Evolutionary conservation across 2,888 invertebrate species (phyloP).

Genomic region (Tetropium fuscum): DNA sequence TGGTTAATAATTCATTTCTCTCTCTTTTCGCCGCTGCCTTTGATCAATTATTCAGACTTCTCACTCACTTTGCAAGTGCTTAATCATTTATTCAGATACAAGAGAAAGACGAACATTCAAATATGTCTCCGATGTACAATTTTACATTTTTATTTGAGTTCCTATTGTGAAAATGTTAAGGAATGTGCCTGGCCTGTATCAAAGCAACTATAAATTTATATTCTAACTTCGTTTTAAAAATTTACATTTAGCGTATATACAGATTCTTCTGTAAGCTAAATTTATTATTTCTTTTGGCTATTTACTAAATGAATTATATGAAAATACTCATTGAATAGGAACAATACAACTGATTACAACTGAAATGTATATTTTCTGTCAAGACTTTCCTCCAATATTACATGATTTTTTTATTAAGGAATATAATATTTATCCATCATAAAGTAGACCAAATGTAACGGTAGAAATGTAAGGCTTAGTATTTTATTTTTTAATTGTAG

Average conservation of each 20-base stretch:
- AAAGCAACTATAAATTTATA: constrained; percentile 11
- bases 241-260: neutral
- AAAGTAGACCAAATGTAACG: no score
- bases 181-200: constrained; percentile 6
- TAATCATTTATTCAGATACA: constrained; percentile 55
- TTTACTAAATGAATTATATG: no score
- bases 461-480: no score
- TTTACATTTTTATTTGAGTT: constrained; percentile 27
- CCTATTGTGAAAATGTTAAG: constrained; percentile 21
- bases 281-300: neutral
- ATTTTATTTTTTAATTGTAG: no score
- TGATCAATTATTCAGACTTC: constrained; percentile 62
- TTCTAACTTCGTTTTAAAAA: constrained; percentile 2
- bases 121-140: constrained; percentile 39
- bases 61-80: constrained; percentile 58
- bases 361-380: no score
- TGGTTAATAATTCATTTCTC: constrained; percentile 59
- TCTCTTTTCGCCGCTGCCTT: constrained; percentile 54
- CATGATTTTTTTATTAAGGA: no score
- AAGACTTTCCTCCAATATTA: no score
- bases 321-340: no score
- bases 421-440: no score
- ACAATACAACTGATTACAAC: no score
- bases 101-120: constrained; percentile 40
- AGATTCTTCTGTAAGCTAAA: no score